These are phyloP conservation scores for Chionis minor DNA, from an alignment of 2,113 vertebrate genomes.

Conservation along the genomic window DNA sequence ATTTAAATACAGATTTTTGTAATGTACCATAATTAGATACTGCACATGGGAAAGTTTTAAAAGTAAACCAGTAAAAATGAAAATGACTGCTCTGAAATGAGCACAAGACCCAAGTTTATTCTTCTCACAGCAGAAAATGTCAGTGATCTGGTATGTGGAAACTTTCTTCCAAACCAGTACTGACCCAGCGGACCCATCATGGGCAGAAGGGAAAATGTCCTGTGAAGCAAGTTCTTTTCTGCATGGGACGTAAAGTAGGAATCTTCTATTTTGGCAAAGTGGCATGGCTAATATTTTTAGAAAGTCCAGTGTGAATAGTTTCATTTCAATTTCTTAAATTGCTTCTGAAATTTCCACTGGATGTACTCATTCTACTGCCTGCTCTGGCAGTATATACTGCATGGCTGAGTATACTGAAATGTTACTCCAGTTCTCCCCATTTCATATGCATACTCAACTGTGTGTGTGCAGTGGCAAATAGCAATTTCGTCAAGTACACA, in stretches of 20 bases:
- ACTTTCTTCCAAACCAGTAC: conserved; percentile 22
- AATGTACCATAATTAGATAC: conserved; percentile 48
- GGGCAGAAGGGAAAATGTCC: not conserved
- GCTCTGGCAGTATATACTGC: not conserved
- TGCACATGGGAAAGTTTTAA: conserved; percentile 36
- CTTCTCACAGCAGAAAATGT: conserved; percentile 15
- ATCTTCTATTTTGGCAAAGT: not conserved
- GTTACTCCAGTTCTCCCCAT: not conserved
- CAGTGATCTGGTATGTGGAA: not conserved
- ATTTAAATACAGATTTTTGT: conserved; percentile 26
- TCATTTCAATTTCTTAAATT: not conserved
- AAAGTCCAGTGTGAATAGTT: not conserved
- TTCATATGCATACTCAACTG: not conserved
- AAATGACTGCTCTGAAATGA: conserved; percentile 46
- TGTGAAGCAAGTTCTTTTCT: not conserved
- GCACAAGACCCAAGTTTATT: not conserved
- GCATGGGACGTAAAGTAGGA: not conserved
- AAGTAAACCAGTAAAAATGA: conserved; percentile 56
- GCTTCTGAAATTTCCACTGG: not conserved
- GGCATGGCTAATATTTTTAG: not conserved
- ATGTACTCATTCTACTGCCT: not conserved
- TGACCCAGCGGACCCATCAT: not conserved
- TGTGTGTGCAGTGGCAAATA: not conserved
- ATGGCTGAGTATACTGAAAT: not conserved
- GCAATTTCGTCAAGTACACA: not conserved